Evolutionary conservation across 2,113 vertebrate species (phyloP), one percentile per base, ranked within the genome.

Genomic region (Peromyscus polionotus): DNA sequence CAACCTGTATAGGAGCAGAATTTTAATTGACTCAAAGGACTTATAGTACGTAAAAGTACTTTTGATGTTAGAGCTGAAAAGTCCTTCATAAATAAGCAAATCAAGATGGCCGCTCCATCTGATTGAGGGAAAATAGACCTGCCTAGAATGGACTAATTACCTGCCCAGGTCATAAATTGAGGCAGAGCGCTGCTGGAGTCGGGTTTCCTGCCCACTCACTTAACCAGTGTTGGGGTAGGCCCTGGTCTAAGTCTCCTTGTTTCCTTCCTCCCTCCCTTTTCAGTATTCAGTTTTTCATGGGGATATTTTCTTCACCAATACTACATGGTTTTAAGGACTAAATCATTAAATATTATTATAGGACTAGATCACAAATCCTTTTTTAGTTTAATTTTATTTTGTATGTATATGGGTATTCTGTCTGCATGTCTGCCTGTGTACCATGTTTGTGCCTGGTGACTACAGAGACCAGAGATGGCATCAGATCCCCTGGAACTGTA

Each of bases 331-430:
- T 92, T 92, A 96, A 80, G 14, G 80, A 77, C 4, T 31, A 54
- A 95, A 73, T 94, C 93, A 22, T 76, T 92, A 88, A 86, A 88
- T 36, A 77, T 76, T 76, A 51, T 90, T 80, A 54, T 39, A 73
- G 1, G 28, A 22, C 16, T 80, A 51, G 76, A 57, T 36, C 51
- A 73, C 45, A 94, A 67, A 73, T 93, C 92, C 31, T 95, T 89
- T 65, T 48, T 91, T 8, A 90, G 93, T 28, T 84, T 63, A 61
- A 42, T 28, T 63, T 84, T 42, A 63, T 42, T 42, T 54, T 84
- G 42, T 31, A 84, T 84, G n/a, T 42, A 42, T 39, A 42, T 31
- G 24, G 24, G 16, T 63, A 7, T 84, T 84, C 12, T 63, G 81
- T 39, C 24, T 63, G 8, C 24, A 31, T 63, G 13, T 84, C 14